Evolutionary conservation across 1,140 invertebrate genomes (phyloP).

Genomic region (Drosophila varians): DNA sequence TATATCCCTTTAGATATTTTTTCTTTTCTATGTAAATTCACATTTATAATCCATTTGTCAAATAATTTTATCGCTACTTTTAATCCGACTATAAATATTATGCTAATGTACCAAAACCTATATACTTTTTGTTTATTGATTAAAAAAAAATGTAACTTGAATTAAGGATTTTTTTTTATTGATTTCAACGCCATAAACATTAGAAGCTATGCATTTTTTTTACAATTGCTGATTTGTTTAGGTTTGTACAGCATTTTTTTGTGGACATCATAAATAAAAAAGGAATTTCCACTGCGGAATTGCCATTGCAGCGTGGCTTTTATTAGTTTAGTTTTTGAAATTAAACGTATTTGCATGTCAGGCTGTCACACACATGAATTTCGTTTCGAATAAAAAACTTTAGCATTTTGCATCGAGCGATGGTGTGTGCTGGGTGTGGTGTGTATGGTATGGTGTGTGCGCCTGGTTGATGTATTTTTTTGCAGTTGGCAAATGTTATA

Average conservation of each 20-base stretch:
- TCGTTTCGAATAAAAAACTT: slow-evolving; percentile 41
- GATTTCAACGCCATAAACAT: slow-evolving; percentile 1
- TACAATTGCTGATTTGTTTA: slow-evolving; percentile 55
- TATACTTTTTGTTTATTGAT: not conserved
- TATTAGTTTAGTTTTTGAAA: slow-evolving; percentile 81
- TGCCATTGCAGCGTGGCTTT: slow-evolving; percentile 47
- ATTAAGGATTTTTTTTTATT: slow-evolving; percentile 3
- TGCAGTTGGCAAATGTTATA: slow-evolving; percentile 49
- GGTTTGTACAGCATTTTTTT: slow-evolving; percentile 17
- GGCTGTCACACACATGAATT: slow-evolving; percentile 56
- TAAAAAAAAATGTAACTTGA: slow-evolving; percentile 1
- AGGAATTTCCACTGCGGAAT: slow-evolving; percentile 28
- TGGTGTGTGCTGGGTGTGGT: not conserved
- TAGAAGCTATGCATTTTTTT: slow-evolving; percentile 37
- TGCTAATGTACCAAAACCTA: not conserved
- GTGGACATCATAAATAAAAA: slow-evolving; percentile 18
- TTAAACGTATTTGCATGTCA: slow-evolving; percentile 81
- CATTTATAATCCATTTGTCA: not conserved
- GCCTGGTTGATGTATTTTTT: slow-evolving; percentile 44
- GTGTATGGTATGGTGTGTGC: slow-evolving; percentile 10
- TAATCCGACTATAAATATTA: not conserved
- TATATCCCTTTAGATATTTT: not conserved
- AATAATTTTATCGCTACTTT: not conserved
- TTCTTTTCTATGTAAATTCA: not conserved
- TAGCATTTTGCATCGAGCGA: slow-evolving; percentile 42